These are phyloP conservation scores for Heliconius melpomene DNA, from an alignment of 1,140 invertebrate genomes.

Conservation along the genomic window DNA sequence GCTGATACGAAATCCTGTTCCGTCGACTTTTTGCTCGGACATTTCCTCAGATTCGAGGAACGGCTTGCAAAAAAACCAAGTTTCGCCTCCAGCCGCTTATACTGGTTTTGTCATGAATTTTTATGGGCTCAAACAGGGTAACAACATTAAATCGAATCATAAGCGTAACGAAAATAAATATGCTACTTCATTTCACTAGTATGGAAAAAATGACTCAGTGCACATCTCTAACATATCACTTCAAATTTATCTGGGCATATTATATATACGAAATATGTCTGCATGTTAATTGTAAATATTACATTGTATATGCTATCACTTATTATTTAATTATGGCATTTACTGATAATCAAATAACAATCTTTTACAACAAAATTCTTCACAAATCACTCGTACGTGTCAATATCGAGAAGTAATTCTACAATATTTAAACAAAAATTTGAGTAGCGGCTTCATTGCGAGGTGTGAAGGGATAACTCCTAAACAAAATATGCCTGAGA, in stretches of 20 bases:
- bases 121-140: constrained; percentile 69
- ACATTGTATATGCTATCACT: too few species aligned
- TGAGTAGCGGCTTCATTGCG: constrained; percentile 64
- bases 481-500: constrained; percentile 66
- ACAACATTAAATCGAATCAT: constrained; percentile 65
- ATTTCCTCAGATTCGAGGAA: constrained; percentile 77
- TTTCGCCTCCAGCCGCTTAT: constrained; percentile 75
- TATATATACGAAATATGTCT: not conserved
- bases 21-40: constrained; percentile 72
- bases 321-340: not conserved
- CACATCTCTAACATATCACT: not conserved
- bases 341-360: not conserved
- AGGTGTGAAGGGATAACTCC: constrained; percentile 76
- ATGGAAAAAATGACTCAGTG: not conserved
- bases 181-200: constrained; percentile 19
- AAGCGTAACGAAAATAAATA: constrained; percentile 53
- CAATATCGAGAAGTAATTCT: constrained; percentile 53
- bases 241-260: not conserved
- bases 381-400: constrained; percentile 41
- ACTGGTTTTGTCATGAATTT: constrained; percentile 79
- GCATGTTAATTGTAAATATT: too few species aligned
- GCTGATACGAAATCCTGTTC: constrained; percentile 77
- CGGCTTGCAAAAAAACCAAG: constrained; percentile 63
- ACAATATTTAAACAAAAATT: constrained; percentile 69
- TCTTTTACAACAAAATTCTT: constrained; percentile 9